Conservation (phyloP, 2,797 vertebrate genomes). For the Tachyglossus aculeatus region DNA sequence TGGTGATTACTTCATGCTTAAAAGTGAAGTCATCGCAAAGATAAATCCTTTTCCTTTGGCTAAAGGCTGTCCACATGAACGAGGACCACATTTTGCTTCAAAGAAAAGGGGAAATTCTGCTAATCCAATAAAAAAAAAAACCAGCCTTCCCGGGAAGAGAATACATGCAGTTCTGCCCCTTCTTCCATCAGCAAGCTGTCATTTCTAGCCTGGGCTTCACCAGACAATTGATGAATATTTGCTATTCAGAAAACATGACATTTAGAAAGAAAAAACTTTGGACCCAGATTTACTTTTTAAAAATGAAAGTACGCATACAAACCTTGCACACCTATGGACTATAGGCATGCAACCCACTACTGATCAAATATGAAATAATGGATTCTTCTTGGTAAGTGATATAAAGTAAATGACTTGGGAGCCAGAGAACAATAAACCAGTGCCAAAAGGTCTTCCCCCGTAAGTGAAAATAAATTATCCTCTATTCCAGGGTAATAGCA, state of each 20-base stretch:
- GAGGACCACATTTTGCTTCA: neutral
- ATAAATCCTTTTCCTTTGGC: neutral
- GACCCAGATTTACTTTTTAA: neutral
- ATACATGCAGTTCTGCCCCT: neutral
- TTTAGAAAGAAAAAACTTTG: neutral
- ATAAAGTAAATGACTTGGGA: neutral
- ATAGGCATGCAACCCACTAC: slow-evolving; percentile 5
- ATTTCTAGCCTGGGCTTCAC: slow-evolving; percentile 12
- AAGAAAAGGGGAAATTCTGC: slow-evolving; percentile 20
- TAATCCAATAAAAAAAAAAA: neutral
- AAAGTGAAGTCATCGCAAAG: neutral
- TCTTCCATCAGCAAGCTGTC: neutral
- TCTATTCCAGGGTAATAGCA: neutral
- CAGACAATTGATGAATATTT: neutral
- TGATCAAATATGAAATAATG: neutral
- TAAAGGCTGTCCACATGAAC: neutral
- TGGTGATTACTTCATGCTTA: slow-evolving; percentile 22
- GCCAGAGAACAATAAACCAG: neutral
- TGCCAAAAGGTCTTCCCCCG: neutral
- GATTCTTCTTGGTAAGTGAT: neutral
- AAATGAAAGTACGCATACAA: neutral
- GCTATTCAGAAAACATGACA: slow-evolving; percentile 5
- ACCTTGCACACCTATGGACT: fast-evolving
- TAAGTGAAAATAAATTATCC: neutral
- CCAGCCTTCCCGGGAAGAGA: neutral